These are phyloP conservation scores for Heteropelma amictum DNA, from an alignment of 2,888 invertebrate species.

Conservation along the genomic window DNA sequence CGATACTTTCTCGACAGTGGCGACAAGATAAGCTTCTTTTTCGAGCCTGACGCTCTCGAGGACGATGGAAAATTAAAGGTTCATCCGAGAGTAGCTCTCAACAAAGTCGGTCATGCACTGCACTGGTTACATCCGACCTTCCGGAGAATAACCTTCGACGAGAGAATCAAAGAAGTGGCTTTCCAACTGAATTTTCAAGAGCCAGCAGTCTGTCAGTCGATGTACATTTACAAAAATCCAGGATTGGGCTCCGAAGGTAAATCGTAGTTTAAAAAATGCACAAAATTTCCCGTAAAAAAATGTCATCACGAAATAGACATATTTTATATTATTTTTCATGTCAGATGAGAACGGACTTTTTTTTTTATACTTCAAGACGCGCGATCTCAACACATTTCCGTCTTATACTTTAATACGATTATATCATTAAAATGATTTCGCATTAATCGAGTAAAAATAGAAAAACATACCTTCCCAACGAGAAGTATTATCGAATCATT, in stretches of 20 bases:
- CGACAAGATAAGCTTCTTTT: constrained; percentile 95
- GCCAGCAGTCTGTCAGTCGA: constrained; percentile 95
- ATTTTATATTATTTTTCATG: no score
- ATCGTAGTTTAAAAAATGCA: background rate
- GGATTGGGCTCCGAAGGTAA: constrained; percentile 92
- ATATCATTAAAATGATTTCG: background rate
- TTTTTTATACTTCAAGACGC: no score
- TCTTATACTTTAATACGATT: background rate
- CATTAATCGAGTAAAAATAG: background rate
- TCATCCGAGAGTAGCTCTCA: constrained; percentile 83
- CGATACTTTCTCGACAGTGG: constrained; percentile 94
- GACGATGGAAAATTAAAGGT: constrained; percentile 86
- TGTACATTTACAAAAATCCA: constrained; percentile 99
- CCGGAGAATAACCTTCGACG: constrained; percentile 89
- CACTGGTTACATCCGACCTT: constrained; percentile 91
- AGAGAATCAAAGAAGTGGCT: constrained; percentile 88
- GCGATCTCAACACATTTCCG: no score
- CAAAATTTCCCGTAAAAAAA: background rate
- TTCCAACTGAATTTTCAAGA: constrained; percentile 86
- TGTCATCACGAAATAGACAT: no score
- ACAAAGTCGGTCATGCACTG: constrained; percentile 94
- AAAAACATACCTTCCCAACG: background rate
- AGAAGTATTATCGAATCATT: background rate
- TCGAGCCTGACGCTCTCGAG: constrained; percentile 90
- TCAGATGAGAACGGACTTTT: no score